Evolutionary conservation across 1,140 invertebrate genomes (phyloP), one percentile per base, ranked within the genome.

Genomic region (Hyles vespertilio): DNA sequence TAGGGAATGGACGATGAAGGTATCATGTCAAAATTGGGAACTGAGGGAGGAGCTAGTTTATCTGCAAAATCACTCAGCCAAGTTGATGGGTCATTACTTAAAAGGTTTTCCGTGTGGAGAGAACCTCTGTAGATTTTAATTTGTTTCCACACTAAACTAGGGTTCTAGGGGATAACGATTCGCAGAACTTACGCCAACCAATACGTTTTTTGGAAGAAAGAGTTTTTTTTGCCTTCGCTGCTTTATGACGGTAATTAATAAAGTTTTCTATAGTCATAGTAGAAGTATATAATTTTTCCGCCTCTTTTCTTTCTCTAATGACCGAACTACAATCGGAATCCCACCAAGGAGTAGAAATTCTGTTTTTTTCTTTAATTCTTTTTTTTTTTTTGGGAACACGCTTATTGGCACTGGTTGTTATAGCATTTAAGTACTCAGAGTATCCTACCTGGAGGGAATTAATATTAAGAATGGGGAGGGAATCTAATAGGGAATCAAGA

Each of bases 1-100:
- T 22, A 22, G 22, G 22, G 22, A 22, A 22, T 22, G 22, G 22
- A 22, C 1, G 22, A 22, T 22, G 22, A 22, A 22, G 22, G 22
- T 1, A 64, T 10, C 5, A 11, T 40, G 10, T 58, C 45, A 50
- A 8, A 9, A 22, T 8, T 5, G 47, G 71, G 65, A 3, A 63
- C 65, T 47, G 11, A 68, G 2, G 68, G 34, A 7, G 68, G 68
- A 40, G 63, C 63, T 34, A 73, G 34, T 58, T 63, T 73, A 34
- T 62, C 40, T 3, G 52, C n/a, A 44, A 73, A 70, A 9, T 47
- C 5, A 2, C 60, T 45, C 6, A 69, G 5, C 63, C 67, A 69
- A 3, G 4, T n/a, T 3, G 34, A 56, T 0, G 43, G 36, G 8
- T 60, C 50, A 43, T 53, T 51, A 3, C 34, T 51, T 51, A 34